Evolutionary conservation across 2,113 vertebrate genomes (phyloP).

Genomic region (Solea senegalensis): DNA sequence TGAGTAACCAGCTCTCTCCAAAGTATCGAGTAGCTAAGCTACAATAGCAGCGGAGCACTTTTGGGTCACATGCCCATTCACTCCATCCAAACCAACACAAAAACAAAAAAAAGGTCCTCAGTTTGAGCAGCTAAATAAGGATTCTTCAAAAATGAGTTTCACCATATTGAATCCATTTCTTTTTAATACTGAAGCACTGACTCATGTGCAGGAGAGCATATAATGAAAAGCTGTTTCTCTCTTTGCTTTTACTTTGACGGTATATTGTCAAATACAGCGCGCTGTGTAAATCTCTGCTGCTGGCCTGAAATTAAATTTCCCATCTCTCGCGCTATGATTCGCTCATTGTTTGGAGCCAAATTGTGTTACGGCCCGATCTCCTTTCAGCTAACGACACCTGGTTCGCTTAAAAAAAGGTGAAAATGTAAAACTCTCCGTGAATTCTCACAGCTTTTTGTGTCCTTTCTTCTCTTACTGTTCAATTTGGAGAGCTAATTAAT

Average conservation of each 20-base stretch:
- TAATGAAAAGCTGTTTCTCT: slow-evolving; percentile 16
- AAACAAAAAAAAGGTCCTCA: too few relatives aligned
- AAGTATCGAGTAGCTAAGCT: too few relatives aligned
- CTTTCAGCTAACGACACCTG: not conserved
- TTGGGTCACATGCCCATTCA: too few relatives aligned
- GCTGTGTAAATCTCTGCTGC: not conserved
- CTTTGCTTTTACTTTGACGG: not conserved
- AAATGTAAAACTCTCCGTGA: not conserved
- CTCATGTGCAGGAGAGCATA: not conserved
- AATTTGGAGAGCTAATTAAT: not conserved
- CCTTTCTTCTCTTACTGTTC: not conserved
- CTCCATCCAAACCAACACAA: not conserved
- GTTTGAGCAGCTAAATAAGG: not conserved
- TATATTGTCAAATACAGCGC: slow-evolving; percentile 10
- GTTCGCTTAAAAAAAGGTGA: not conserved
- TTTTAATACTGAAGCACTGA: not conserved
- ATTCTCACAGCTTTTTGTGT: not conserved
- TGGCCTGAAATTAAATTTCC: slow-evolving; percentile 12
- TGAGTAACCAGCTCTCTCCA: too few relatives aligned
- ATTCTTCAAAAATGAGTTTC: not conserved
- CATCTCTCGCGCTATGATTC: not conserved
- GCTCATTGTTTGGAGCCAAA: not conserved
- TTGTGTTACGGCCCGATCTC: not conserved
- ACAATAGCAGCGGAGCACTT: too few relatives aligned
- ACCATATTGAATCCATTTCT: not conserved